Base-by-base conservation (phyloP, 2,113 vertebrate genomes). In the Bambusicola thoracicus region DNA sequence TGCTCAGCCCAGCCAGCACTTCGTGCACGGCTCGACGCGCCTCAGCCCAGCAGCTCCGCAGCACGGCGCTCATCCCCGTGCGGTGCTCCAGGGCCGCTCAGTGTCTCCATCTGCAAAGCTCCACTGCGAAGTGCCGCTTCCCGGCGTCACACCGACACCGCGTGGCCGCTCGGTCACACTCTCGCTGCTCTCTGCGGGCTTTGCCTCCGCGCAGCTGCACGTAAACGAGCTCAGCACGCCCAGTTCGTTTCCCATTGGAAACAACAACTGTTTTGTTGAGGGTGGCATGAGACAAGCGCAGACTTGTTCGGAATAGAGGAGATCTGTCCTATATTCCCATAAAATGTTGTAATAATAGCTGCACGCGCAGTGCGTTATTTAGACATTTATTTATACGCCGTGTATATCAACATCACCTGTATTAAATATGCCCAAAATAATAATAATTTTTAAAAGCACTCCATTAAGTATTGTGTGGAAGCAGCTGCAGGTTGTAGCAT, bases 131-230 rank as follows among this genome's bases (percentile, higher is more conserved):
- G 24, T 17, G 34, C 34, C 22, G 34, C 56, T 89, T 59, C 85
- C 5, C 84, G 53, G 92, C 76, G 29, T 58, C 72, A 10, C 20
- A 41, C 77, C 63, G 77, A 85, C 90, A 62, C 77, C 95, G 55
- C 62, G 93, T 77, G 92, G 95, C 82, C 36, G 55, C 56, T 30
- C 58, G 2, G 38, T 38, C 7, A 8, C 49, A 11, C 15, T 36
- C 61, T 63, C 11, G 16, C 11, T 67, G 41, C 11, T 27, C 1
- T 11, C 1, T 1, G 2, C 24, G 5, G 19, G 6, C 51, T 22
- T 8, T 0, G 25, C 13, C 46, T 29, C 41, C 3, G 0, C 0
- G 0, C 0, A 2, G 9, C 4, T 0, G 22, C 11, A 36, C 15
- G 6, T 1, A 5, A 32, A 16, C 6, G 3, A 32, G 21, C 1